These are phyloP conservation scores for Theristicus caerulescens DNA, from an alignment of 2,113 vertebrate genomes.

Conservation along the genomic window DNA sequence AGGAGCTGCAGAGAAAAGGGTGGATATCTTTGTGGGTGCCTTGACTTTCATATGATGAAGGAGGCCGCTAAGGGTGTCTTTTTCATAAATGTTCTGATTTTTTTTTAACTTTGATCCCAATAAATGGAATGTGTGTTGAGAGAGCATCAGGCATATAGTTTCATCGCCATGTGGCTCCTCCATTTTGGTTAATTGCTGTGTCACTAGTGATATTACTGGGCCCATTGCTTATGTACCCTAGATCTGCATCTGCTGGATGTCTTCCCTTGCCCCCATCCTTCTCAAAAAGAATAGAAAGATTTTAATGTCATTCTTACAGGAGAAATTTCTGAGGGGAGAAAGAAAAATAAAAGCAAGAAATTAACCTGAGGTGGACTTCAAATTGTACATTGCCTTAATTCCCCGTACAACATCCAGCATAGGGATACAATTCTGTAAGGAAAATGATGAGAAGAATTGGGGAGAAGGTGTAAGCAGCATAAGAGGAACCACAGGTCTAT, in stretches of 20 bases:
- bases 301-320: neutral
- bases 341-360: neutral
- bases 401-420: neutral
- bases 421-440: neutral
- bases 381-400: neutral
- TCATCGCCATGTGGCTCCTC: neutral
- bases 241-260: neutral
- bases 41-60: conserved; percentile 38
- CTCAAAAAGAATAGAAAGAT: neutral
- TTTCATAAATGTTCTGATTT: neutral
- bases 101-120: neutral
- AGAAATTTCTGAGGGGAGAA: neutral
- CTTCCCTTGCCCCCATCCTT: neutral
- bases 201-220: neutral
- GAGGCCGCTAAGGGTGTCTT: neutral
- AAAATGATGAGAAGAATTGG: neutral
- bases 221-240: neutral
- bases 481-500: neutral
- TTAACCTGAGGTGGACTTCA: neutral
- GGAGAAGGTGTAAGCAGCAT: neutral
- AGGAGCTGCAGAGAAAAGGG: neutral
- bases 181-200: neutral
- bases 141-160: neutral
- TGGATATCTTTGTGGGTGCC: neutral
- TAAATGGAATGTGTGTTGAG: neutral